Evolutionary conservation across 2,888 invertebrate genomes (phyloP).

Genomic region (Spicauda simplicius): DNA sequence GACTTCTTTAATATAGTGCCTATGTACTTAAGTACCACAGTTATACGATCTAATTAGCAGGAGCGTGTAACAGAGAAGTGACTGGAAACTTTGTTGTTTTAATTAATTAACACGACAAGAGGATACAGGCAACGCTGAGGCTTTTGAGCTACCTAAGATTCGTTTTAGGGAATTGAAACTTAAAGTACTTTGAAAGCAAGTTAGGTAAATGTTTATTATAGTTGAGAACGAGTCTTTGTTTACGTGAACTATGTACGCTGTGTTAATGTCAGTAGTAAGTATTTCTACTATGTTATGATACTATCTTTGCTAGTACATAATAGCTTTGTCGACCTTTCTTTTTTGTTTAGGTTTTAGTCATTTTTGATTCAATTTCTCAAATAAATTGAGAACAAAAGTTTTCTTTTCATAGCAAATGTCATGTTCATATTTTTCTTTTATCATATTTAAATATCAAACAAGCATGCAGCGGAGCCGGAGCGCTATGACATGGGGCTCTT

Average conservation of each 20-base stretch:
- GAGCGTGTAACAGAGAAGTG: conserved; percentile 49
- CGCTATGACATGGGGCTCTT: too few species aligned
- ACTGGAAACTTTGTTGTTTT: conserved; percentile 65
- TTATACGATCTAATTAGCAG: conserved; percentile 46
- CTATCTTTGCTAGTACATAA: too few species aligned
- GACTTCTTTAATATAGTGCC: not conserved
- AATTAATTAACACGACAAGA: conserved; percentile 61
- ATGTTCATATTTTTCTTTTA: too few species aligned
- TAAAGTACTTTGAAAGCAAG: conserved; percentile 24
- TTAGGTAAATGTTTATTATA: conserved; percentile 38
- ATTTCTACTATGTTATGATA: too few species aligned
- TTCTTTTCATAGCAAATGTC: too few species aligned
- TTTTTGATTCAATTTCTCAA: too few species aligned
- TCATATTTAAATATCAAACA: too few species aligned
- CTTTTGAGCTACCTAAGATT: conserved; percentile 37
- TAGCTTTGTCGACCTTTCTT: too few species aligned
- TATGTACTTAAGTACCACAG: conserved; percentile 4
- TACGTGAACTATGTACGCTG: not conserved
- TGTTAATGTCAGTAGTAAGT: too few species aligned
- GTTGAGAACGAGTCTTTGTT: conserved; percentile 13
- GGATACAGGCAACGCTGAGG: conserved; percentile 52
- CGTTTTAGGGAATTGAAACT: conserved; percentile 30
- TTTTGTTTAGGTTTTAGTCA: too few species aligned
- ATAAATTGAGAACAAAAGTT: too few species aligned
- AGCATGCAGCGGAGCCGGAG: too few species aligned